A percentile compares a stretch with the other conserved stretches of the same genome.
Evolutionary conservation across 2,888 invertebrate species (phyloP).

Genomic region (Leptothorax acervorum): DNA sequence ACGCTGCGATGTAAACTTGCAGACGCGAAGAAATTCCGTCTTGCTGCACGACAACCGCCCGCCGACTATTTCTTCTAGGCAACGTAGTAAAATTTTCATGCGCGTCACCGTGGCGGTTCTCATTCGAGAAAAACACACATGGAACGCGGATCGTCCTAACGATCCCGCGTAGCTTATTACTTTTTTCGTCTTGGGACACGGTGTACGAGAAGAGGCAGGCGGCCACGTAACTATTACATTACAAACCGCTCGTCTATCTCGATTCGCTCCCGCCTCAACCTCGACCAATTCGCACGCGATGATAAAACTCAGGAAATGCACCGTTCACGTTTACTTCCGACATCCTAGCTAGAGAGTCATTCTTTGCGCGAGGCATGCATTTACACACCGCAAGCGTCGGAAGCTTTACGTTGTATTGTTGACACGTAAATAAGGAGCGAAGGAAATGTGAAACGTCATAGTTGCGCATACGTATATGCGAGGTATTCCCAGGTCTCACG

Average conservation of each 20-base stretch:
- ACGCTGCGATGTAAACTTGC: conserved; percentile 22
- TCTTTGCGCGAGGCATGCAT: conserved; percentile 25
- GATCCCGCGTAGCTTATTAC: conserved; percentile 33
- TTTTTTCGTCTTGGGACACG: background rate
- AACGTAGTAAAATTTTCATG: conserved; percentile 43
- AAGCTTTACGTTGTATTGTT: conserved; percentile 18
- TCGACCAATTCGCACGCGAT: conserved; percentile 34
- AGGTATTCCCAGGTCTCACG: background rate
- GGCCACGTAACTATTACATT: background rate
- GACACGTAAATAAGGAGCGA: conserved; percentile 32
- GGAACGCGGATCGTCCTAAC: background rate
- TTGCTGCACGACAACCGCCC: conserved; percentile 28
- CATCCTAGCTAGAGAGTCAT: background rate
- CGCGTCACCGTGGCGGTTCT: background rate
- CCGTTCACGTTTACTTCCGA: conserved; percentile 33
- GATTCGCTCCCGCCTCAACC: background rate
- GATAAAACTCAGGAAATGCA: conserved; percentile 38
- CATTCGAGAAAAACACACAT: background rate
- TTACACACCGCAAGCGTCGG: conserved; percentile 26
- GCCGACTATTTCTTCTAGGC: conserved; percentile 17
- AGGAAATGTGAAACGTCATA: conserved; percentile 37
- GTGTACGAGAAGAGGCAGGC: background rate
- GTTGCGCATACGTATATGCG: background rate
- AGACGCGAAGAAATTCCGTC: conserved; percentile 23
- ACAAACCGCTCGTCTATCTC: conserved; percentile 27